Evolutionary conservation across 2,888 invertebrate genomes (phyloP), one percentile per base, ranked within the genome.

Genomic region (Drosophila pullipes): DNA sequence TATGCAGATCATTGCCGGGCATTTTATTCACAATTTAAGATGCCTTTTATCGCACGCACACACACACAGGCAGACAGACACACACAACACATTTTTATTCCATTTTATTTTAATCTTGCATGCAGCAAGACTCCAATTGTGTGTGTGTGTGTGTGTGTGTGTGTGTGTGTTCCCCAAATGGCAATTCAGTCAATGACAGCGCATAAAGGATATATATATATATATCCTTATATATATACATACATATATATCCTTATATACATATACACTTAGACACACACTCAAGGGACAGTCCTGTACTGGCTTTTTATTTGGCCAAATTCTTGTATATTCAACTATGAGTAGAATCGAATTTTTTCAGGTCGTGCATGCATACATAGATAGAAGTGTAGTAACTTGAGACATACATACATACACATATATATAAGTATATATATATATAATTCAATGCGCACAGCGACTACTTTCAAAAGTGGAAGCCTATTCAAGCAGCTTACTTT

Each of bases 161-260:
- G 25, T 25, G 59, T 50, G 64, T 73, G 67, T 59, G 64, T 44
- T 79, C 55, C 80, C 99, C 94, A 82, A 86, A 85, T 75, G 70
- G 75, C 82, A 88, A 82, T 88, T 88, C 83, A 85, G 73, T 83
- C 83, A 84, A 87, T 88, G 88, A 83, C 88, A 76, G 71, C 47
- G 74, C 88, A 88, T 83, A 88, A 83, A 82, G 58, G 71, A 78
- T 59, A 68, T 58, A 47, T 52, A 63, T 63, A 47, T 52, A 60
- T 63, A 33, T 16, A 58, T 25, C 25, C 25, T 25, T 25, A 25
- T 25, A 25, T 16, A 44, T 11, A 33, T 25, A 31, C 25, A 57
- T n/a, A 22, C 7, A 47, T 39, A 25, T 25, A 55, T 41, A n/a
- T n/a, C 4, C 18, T 31, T 31, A n/a, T 41, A 41, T 18, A 22